phyloP scores from a whole-genome alignment of 2,888 invertebrate genomes.

The Diachrysia chrysitis region DNA sequence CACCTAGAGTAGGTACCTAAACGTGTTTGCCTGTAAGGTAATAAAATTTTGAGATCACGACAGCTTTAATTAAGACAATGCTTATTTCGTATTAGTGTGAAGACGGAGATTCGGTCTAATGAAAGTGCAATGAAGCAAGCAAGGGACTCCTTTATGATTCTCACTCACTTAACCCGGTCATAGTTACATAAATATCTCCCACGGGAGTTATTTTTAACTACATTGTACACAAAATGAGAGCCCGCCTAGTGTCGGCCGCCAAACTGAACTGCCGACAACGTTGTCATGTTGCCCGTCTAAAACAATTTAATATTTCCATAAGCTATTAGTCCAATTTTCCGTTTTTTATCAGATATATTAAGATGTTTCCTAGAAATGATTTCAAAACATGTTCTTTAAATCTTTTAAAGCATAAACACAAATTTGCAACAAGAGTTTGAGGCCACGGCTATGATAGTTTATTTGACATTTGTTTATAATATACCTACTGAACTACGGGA shows the following conservation, averaged over 20 bases:
- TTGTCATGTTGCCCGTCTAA: constrained; percentile 51
- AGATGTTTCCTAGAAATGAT: constrained; percentile 26
- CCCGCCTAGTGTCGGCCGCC: constrained; percentile 70
- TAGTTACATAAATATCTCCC: constrained; percentile 86
- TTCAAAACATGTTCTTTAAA: constrained; percentile 21
- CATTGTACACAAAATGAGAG: constrained; percentile 78
- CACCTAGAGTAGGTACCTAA: constrained; percentile 10
- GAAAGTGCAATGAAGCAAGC: constrained; percentile 65
- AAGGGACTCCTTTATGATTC: constrained; percentile 73
- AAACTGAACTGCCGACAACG: constrained; percentile 57
- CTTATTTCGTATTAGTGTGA: background rate
- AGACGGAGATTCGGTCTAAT: constrained; percentile 32
- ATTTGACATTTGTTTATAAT: constrained; percentile 50
- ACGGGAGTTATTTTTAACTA: constrained; percentile 81
- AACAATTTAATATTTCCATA: constrained; percentile 39
- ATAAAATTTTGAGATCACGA: background rate
- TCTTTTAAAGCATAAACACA: constrained; percentile 22
- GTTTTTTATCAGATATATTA: constrained; percentile 23
- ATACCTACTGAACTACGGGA: constrained; percentile 22
- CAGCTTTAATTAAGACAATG: constrained; percentile 11
- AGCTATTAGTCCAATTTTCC: constrained; percentile 47
- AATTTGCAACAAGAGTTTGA: constrained; percentile 32
- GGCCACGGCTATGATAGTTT: constrained; percentile 38
- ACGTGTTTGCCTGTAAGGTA: background rate
- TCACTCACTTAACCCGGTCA: constrained; percentile 85